phyloP scores from a whole-genome alignment of 2,888 invertebrate genomes.

The Toxonevra muliebris region DNA sequence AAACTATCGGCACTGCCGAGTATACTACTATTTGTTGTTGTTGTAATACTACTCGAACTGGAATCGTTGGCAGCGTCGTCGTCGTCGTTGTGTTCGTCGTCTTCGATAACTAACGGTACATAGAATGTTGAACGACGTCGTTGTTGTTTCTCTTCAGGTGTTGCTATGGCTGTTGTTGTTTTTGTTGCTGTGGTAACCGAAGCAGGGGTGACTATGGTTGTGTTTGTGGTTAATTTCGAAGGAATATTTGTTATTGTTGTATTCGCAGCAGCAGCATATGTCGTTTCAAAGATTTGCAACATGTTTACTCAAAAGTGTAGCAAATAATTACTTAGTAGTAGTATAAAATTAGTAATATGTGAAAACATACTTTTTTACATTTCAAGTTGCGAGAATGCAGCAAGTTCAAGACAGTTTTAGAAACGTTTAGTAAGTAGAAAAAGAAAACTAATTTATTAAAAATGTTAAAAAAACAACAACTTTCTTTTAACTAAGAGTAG shows the following conservation, averaged over 20 bases:
- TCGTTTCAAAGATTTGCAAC: slow-evolving; percentile 51
- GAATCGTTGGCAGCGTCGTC: slow-evolving; percentile 35
- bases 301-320: slow-evolving; percentile 40
- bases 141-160: slow-evolving; percentile 66
- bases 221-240: slow-evolving; percentile 40
- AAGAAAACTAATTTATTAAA: too few species aligned
- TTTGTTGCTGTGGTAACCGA: slow-evolving; percentile 37
- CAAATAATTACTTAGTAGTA: too few species aligned
- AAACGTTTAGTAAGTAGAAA: too few species aligned
- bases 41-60: slow-evolving; percentile 41
- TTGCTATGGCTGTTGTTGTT: slow-evolving; percentile 36
- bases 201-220: slow-evolving; percentile 33
- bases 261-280: slow-evolving; percentile 21
- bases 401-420: too few species aligned
- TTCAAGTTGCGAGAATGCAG: background rate
- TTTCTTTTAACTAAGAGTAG: too few species aligned
- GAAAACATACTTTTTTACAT: too few species aligned
- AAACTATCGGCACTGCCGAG: slow-evolving; percentile 13
- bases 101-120: slow-evolving; percentile 70
- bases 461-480: too few species aligned
- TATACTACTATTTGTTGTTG: slow-evolving; percentile 4
- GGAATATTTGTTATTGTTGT: slow-evolving; percentile 16
- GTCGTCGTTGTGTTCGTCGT: slow-evolving; percentile 47
- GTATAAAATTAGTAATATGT: too few species aligned
- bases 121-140: slow-evolving; percentile 79